These are phyloP conservation scores for Drosophila colorata DNA, from an alignment of 2,888 invertebrate genomes.

Conservation along the genomic window DNA sequence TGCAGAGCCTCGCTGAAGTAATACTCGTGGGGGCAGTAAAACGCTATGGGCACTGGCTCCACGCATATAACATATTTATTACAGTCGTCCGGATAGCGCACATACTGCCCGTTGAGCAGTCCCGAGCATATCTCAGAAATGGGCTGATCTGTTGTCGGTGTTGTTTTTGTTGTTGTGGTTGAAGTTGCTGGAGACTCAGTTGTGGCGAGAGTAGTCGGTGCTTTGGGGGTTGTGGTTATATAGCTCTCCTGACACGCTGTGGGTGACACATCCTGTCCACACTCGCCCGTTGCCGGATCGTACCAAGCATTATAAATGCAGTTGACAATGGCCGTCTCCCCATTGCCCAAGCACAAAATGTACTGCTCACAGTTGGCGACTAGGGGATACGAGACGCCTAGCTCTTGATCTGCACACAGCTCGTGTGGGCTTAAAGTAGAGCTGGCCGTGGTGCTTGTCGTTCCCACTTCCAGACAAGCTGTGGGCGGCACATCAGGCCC, in stretches of 20 bases:
- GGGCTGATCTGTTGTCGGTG: constrained; percentile 20
- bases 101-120: constrained; percentile 43
- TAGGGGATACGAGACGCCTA: constrained; percentile 54
- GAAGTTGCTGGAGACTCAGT: constrained; percentile 10
- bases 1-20: constrained; percentile 81
- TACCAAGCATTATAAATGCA: constrained; percentile 68
- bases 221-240: neutral
- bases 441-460: constrained; percentile 29
- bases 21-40: constrained; percentile 86
- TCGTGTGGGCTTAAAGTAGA: constrained; percentile 28
- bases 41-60: constrained; percentile 83
- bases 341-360: constrained; percentile 62
- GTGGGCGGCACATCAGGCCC: constrained; percentile 60
- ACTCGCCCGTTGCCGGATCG: constrained; percentile 62
- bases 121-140: constrained; percentile 50
- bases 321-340: constrained; percentile 35
- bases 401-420: constrained; percentile 43
- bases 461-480: constrained; percentile 48
- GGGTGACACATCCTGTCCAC: constrained; percentile 63
- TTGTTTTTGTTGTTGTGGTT: constrained; percentile 4
- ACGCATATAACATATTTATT: constrained; percentile 69
- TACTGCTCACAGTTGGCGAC: constrained; percentile 61
- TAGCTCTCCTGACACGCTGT: constrained; percentile 48
- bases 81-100: constrained; percentile 74
- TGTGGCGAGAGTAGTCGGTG: constrained; percentile 1